A percentile compares a stretch with the other conserved stretches of the same genome.
phyloP scores from a whole-genome alignment of 2,113 vertebrate species.

The Sorex araneus region DNA sequence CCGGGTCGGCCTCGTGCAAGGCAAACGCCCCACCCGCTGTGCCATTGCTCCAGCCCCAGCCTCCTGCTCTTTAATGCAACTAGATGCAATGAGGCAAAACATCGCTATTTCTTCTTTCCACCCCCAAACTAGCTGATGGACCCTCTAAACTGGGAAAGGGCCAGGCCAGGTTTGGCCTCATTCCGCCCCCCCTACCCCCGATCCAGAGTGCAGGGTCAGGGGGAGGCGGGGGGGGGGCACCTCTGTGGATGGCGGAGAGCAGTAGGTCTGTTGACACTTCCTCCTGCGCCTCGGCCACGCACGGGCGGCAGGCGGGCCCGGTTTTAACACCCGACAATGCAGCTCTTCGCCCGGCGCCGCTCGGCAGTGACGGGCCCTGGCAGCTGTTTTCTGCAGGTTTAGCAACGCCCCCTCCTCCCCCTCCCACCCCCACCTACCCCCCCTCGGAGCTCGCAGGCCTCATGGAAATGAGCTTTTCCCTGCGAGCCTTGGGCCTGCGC shows the following conservation, averaged over 20 bases:
- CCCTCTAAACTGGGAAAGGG: background rate
- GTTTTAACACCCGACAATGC: conserved; percentile 40
- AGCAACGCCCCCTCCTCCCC: conserved; percentile 85
- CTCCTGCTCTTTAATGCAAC: conserved; percentile 62
- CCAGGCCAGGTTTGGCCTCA: background rate
- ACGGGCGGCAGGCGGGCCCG: conserved; percentile 36
- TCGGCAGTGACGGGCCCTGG: background rate
- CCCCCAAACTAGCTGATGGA: background rate
- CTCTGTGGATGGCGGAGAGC: background rate
- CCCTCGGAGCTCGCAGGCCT: conserved; percentile 88
- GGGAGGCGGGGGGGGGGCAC: background rate
- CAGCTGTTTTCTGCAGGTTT: conserved; percentile 92
- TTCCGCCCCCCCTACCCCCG: background rate
- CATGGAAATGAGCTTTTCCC: background rate
- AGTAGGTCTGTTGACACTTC: background rate
- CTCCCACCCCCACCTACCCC: conserved; percentile 74
- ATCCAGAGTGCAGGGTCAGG: accelerated
- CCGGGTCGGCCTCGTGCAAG: too few relatives aligned
- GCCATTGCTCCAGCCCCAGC: too few relatives aligned
- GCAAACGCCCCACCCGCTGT: too few relatives aligned
- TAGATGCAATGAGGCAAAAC: conserved; percentile 24
- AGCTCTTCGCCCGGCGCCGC: background rate
- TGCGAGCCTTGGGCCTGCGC: background rate
- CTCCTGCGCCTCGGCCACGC: background rate
- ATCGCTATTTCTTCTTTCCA: too few relatives aligned